Percentiles rank a stretch among this genome's conserved stretches.
phyloP scores from a whole-genome alignment of 2,888 invertebrate genomes.

The Mechanitis messenoides region DNA sequence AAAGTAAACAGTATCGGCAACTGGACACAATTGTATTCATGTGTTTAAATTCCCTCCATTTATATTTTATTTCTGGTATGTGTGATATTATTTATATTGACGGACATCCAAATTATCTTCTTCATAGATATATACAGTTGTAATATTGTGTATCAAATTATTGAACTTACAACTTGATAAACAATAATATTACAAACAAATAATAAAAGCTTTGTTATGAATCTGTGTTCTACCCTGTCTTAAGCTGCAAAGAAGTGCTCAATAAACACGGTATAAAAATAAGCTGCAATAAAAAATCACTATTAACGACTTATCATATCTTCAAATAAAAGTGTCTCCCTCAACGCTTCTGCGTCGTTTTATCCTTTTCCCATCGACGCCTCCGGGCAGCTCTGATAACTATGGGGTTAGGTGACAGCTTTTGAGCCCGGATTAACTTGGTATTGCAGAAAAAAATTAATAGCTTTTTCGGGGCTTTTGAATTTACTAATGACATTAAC shows the following conservation, averaged over 20 bases:
- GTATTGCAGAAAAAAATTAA: slow-evolving; percentile 61
- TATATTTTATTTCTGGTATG: neutral
- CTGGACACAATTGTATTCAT: slow-evolving; percentile 1
- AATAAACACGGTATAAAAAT: slow-evolving; percentile 27
- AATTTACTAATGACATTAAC: slow-evolving; percentile 37
- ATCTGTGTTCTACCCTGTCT: neutral
- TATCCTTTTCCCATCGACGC: slow-evolving; percentile 54
- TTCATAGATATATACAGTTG: no score
- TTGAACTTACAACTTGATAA: no score
- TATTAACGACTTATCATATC: slow-evolving; percentile 36
- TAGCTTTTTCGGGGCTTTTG: slow-evolving; percentile 48
- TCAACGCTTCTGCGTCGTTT: slow-evolving; percentile 42
- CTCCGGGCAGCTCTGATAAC: slow-evolving; percentile 41
- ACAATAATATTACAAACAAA: no score
- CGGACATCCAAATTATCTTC: no score
- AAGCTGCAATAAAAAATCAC: slow-evolving; percentile 27
- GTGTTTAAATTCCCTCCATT: slow-evolving; percentile 2
- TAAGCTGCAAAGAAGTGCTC: slow-evolving; percentile 9
- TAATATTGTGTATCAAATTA: no score
- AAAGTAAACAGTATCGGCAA: slow-evolving; percentile 2
- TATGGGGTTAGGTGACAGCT: slow-evolving; percentile 60
- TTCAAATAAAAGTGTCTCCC: slow-evolving; percentile 49
- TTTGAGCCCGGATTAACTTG: slow-evolving; percentile 62
- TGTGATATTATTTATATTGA: neutral
- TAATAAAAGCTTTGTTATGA: no score